These are phyloP conservation scores for Uloborus diversus DNA, from an alignment of 1,140 invertebrate genomes.

Conservation along the genomic window DNA sequence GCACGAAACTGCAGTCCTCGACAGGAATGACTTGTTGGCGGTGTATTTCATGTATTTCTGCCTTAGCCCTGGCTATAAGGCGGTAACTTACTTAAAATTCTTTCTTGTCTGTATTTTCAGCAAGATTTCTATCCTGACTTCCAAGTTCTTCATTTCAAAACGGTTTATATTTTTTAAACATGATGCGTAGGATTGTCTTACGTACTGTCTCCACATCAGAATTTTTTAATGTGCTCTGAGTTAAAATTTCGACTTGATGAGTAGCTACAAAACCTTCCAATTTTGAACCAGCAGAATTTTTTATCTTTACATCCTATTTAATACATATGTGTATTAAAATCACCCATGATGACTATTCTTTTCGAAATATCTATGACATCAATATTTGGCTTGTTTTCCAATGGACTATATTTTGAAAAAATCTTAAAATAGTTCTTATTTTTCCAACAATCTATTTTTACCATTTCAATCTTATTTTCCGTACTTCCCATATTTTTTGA, in stretches of 20 bases:
- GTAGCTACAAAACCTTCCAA: background rate
- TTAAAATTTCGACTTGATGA: background rate
- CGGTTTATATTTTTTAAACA: background rate
- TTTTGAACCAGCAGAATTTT: background rate
- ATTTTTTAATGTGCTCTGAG: background rate
- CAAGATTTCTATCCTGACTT: background rate
- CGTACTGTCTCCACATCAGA: background rate
- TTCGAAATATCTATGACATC: background rate
- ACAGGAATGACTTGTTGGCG: no score
- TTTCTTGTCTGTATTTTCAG: background rate
- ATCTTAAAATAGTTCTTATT: slow-evolving; percentile 21
- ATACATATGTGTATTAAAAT: slow-evolving; percentile 5
- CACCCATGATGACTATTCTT: background rate
- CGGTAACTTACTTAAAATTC: no score
- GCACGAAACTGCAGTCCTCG: no score
- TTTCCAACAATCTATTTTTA: slow-evolving; percentile 29
- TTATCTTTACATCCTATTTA: slow-evolving; percentile 3
- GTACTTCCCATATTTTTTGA: slow-evolving; percentile 17
- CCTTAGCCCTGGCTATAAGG: no score
- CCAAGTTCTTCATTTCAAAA: background rate
- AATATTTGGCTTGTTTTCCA: background rate
- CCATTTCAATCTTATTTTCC: slow-evolving; percentile 25
- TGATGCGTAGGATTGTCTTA: background rate
- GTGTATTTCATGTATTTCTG: no score
- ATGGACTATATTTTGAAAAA: background rate